phyloP scores from a whole-genome alignment of 2,888 invertebrate species.

The Andricus quercusramuli region DNA sequence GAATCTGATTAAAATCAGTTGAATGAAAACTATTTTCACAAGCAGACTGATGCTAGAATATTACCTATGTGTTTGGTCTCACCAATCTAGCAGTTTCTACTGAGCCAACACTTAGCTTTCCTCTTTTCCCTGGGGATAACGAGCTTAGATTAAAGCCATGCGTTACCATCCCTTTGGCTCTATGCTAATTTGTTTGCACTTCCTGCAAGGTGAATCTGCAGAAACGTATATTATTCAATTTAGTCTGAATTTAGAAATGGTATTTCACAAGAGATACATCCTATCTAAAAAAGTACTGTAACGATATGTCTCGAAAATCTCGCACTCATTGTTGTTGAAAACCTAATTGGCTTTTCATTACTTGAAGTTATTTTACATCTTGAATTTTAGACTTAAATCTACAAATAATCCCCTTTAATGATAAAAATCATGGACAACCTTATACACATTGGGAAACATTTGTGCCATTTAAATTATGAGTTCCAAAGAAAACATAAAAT shows the following conservation, averaged over 20 bases:
- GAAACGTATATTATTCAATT: constrained; percentile 17
- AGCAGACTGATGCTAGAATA: not conserved
- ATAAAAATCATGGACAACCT: too few relatives aligned
- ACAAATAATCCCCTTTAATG: too few relatives aligned
- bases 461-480: too few relatives aligned
- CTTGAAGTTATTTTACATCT: too few relatives aligned
- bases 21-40: not conserved
- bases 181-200: constrained; percentile 30
- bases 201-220: not conserved
- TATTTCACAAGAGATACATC: not conserved
- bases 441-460: too few relatives aligned
- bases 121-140: constrained; percentile 30
- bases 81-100: not conserved
- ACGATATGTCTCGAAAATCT: too few relatives aligned
- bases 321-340: too few relatives aligned
- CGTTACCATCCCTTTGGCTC: not conserved
- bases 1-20: not conserved
- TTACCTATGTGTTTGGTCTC: not conserved
- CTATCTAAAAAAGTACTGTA: too few relatives aligned
- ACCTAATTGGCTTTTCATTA: too few relatives aligned
- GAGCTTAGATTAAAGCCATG: constrained; percentile 26
- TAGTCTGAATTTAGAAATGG: constrained; percentile 11
- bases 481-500: too few relatives aligned
- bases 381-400: too few relatives aligned
- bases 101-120: not conserved